Evolutionary conservation across 2,888 invertebrate genomes (phyloP).

Genomic region (Polydrusus cervinus): DNA sequence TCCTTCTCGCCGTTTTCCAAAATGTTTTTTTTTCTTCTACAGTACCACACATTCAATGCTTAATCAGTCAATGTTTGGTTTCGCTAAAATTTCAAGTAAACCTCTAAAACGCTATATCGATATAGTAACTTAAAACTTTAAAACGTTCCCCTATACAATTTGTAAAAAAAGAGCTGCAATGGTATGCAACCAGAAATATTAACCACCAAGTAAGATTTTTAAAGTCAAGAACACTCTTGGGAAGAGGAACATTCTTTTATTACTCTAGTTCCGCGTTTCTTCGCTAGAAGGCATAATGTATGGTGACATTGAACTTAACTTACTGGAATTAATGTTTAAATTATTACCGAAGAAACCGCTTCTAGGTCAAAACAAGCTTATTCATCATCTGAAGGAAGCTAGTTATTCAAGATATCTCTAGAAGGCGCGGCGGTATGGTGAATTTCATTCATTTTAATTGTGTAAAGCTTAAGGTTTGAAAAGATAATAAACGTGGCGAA

Average conservation of each 20-base stretch:
- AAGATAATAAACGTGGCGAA: no score
- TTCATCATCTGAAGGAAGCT: neutral
- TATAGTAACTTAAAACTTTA: no score
- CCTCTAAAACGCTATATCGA: no score
- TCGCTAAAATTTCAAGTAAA: no score
- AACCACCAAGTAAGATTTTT: neutral
- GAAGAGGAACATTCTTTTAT: neutral
- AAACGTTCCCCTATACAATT: no score
- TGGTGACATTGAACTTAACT: neutral
- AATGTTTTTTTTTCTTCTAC: no score
- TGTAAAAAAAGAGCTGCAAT: no score
- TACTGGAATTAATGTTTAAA: neutral
- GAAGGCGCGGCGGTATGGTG: neutral
- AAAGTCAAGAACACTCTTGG: neutral
- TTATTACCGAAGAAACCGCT: neutral
- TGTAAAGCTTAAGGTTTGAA: no score
- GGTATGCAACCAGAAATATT: constrained; percentile 26
- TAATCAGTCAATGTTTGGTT: no score
- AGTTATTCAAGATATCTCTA: neutral
- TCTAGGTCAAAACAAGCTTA: constrained; percentile 1
- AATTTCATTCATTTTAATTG: neutral
- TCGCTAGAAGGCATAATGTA: constrained; percentile 13
- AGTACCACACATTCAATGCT: no score
- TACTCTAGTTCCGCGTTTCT: neutral
- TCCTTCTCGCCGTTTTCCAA: no score